Evolutionary conservation across 2,113 vertebrate genomes (phyloP).

Genomic region (Maccullochella peelii): DNA sequence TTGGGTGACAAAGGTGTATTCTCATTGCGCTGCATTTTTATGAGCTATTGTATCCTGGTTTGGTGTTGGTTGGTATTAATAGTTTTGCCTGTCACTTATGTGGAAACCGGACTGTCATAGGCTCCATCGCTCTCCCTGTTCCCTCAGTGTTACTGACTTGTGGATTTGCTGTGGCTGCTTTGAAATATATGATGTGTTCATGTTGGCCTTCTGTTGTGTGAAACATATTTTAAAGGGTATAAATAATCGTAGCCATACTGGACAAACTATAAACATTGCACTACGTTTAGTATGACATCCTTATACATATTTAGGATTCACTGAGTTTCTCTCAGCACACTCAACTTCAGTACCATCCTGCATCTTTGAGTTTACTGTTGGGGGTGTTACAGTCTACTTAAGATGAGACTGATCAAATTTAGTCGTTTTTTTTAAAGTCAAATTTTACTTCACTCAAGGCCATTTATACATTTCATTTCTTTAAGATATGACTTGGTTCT

Average conservation of each 20-base stretch:
- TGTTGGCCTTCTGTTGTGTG: too few relatives aligned
- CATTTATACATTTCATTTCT: neutral
- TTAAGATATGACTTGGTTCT: neutral
- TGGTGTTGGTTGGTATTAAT: neutral
- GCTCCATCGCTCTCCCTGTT: neutral
- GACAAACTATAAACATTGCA: too few relatives aligned
- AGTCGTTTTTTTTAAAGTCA: too few relatives aligned
- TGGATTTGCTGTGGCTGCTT: neutral
- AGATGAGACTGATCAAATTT: neutral
- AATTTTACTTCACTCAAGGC: too few relatives aligned
- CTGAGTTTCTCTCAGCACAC: too few relatives aligned
- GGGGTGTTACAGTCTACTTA: neutral
- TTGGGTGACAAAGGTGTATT: neutral
- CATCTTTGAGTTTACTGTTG: too few relatives aligned
- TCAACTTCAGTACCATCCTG: too few relatives aligned
- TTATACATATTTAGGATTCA: too few relatives aligned
- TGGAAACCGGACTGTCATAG: neutral
- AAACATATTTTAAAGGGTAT: neutral
- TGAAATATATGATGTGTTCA: neutral
- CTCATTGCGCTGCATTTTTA: neutral
- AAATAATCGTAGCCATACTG: too few relatives aligned
- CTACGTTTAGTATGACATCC: too few relatives aligned
- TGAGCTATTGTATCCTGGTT: neutral
- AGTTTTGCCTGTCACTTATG: neutral
- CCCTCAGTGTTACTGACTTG: neutral